Evolutionary conservation across 2,113 vertebrate genomes (phyloP).

Genomic region (Hyperopisus bebe): DNA sequence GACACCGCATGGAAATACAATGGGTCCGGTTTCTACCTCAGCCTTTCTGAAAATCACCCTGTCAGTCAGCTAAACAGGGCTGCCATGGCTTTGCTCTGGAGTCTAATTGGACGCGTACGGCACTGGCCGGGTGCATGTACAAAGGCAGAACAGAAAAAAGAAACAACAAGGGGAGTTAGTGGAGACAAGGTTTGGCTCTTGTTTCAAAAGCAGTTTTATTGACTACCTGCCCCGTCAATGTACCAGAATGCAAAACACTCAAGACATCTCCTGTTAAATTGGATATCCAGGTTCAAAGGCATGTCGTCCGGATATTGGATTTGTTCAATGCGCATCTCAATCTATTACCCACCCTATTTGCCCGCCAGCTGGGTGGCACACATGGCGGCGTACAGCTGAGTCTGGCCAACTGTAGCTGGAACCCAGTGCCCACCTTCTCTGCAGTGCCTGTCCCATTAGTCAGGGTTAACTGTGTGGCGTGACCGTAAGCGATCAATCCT

Average conservation of each 20-base stretch:
- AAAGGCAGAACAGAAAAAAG: not conserved
- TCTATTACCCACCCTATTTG: not conserved
- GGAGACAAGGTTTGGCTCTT: slow-evolving; percentile 9
- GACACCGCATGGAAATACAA: not conserved
- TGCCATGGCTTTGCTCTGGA: not conserved
- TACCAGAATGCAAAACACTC: slow-evolving; percentile 18
- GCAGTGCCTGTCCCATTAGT: not conserved
- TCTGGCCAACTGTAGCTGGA: not conserved
- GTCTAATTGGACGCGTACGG: not conserved
- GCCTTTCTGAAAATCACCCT: slow-evolving; percentile 1
- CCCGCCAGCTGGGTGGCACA: not conserved
- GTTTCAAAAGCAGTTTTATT: slow-evolving; percentile 18
- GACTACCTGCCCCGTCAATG: slow-evolving; percentile 5
- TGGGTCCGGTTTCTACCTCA: not conserved
- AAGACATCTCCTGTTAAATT: slow-evolving; percentile 23
- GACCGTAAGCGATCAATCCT: not conserved
- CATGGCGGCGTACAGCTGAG: not conserved
- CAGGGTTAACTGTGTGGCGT: not conserved
- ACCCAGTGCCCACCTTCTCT: not conserved
- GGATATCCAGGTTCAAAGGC: slow-evolving; percentile 23
- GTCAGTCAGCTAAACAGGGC: not conserved
- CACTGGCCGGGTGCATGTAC: not conserved
- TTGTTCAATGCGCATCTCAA: not conserved
- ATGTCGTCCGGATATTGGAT: slow-evolving; percentile 6
- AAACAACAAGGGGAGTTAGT: not conserved